Evolutionary conservation across 2,888 invertebrate genomes (phyloP).

Genomic region (Strigamia transsilvanica): DNA sequence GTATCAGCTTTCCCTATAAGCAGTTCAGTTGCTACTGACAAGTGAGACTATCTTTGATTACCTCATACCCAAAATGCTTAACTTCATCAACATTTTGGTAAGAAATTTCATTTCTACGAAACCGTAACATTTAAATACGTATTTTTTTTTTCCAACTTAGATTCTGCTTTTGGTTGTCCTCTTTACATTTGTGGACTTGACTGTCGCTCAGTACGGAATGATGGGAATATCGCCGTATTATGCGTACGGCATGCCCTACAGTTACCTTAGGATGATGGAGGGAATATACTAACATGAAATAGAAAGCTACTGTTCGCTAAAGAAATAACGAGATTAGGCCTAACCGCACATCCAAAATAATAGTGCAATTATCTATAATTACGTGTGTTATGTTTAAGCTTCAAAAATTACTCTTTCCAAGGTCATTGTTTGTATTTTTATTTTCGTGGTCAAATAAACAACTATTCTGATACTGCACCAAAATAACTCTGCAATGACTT

Average conservation of each 20-base stretch:
- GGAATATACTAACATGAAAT: background rate
- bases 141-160: background rate
- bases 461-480: background rate
- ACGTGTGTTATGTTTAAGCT: background rate
- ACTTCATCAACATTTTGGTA: background rate
- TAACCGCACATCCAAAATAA: background rate
- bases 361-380: background rate
- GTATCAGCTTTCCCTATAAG: background rate
- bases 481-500: background rate
- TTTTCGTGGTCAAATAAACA: background rate
- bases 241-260: background rate
- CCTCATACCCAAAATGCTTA: slow-evolving; percentile 1
- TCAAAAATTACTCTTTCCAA: background rate
- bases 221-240: background rate
- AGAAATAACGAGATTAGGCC: background rate
- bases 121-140: background rate
- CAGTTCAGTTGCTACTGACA: background rate
- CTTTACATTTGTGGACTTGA: background rate
- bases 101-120: background rate
- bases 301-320: background rate
- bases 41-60: background rate
- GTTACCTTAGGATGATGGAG: background rate
- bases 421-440: background rate
- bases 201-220: background rate
- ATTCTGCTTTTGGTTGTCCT: background rate